These are phyloP conservation scores for Thymelicus acteon DNA, from an alignment of 2,888 invertebrate genomes.

Conservation along the genomic window DNA sequence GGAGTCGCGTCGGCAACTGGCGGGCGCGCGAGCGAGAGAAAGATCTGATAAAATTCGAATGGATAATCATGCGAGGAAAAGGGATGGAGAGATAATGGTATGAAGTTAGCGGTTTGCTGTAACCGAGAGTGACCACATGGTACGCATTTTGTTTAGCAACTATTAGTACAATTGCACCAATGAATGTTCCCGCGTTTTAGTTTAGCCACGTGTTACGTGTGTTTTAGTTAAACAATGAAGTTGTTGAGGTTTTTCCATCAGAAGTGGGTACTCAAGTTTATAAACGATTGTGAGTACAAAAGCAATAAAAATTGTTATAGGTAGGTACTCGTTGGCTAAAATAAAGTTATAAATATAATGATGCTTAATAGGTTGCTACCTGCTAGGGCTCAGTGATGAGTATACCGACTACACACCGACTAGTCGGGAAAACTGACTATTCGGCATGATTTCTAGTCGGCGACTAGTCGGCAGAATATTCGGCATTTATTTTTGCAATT, in stretches of 20 bases:
- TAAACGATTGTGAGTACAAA: slow-evolving; percentile 7
- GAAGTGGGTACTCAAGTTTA: slow-evolving; percentile 27
- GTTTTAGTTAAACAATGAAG: slow-evolving; percentile 49
- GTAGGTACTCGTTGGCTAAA: neutral
- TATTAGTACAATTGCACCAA: slow-evolving; percentile 69
- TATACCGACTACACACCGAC: too few species aligned
- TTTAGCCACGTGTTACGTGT: slow-evolving; percentile 70
- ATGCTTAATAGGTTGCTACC: neutral
- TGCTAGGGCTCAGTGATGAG: neutral
- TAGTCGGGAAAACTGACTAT: too few species aligned
- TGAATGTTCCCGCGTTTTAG: slow-evolving; percentile 76
- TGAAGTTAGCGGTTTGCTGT: slow-evolving; percentile 67
- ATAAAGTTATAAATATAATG: slow-evolving; percentile 13
- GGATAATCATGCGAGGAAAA: slow-evolving; percentile 42
- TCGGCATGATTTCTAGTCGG: too few species aligned
- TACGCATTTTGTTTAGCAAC: slow-evolving; percentile 69
- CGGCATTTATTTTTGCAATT: too few species aligned
- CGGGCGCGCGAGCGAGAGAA: slow-evolving; percentile 64
- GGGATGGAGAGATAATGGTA: slow-evolving; percentile 40
- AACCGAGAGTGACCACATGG: slow-evolving; percentile 80
- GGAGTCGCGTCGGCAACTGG: slow-evolving; percentile 63
- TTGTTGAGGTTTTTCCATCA: slow-evolving; percentile 45
- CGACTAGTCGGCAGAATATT: too few species aligned
- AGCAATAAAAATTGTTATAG: slow-evolving; percentile 13
- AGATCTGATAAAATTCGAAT: slow-evolving; percentile 58